Conservation (phyloP, 1,140 invertebrate species). For the Linepithema humile region DNA sequence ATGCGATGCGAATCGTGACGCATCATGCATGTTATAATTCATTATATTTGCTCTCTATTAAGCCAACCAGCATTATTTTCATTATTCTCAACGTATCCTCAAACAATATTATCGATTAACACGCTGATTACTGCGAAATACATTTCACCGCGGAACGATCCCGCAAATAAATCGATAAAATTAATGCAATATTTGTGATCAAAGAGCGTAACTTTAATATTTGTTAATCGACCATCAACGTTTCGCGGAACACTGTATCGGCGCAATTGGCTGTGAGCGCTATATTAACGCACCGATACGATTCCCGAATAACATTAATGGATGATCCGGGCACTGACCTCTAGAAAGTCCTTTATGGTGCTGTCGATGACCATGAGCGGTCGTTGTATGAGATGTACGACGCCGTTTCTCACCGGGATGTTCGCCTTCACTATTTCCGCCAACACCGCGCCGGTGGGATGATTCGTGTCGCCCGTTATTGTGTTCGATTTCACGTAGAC, state of each 20-base stretch:
- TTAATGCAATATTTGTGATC: not conserved
- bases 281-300: not conserved
- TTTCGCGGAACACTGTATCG: not conserved
- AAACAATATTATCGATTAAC: slow-evolving; percentile 33
- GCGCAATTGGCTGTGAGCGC: not conserved
- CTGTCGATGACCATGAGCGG: slow-evolving; percentile 96
- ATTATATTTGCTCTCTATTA: slow-evolving; percentile 25
- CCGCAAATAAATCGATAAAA: slow-evolving; percentile 16
- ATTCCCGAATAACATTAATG: not conserved
- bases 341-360: slow-evolving; percentile 92
- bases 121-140: slow-evolving; percentile 25
- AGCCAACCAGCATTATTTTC: slow-evolving; percentile 19
- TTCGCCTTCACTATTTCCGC: slow-evolving; percentile 95
- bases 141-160: not conserved
- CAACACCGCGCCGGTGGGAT: slow-evolving; percentile 92
- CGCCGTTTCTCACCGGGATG: slow-evolving; percentile 96
- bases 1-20: not conserved
- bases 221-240: not conserved
- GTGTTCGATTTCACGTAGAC: slow-evolving; percentile 96
- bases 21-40: slow-evolving; percentile 18
- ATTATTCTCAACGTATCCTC: slow-evolving; percentile 16
- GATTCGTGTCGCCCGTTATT: slow-evolving; percentile 89
- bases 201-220: not conserved
- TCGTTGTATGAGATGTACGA: slow-evolving; percentile 95
- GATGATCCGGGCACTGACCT: slow-evolving; percentile 86